Conservation (phyloP, 2,797 vertebrate genomes). For the Macropodus opercularis region DNA sequence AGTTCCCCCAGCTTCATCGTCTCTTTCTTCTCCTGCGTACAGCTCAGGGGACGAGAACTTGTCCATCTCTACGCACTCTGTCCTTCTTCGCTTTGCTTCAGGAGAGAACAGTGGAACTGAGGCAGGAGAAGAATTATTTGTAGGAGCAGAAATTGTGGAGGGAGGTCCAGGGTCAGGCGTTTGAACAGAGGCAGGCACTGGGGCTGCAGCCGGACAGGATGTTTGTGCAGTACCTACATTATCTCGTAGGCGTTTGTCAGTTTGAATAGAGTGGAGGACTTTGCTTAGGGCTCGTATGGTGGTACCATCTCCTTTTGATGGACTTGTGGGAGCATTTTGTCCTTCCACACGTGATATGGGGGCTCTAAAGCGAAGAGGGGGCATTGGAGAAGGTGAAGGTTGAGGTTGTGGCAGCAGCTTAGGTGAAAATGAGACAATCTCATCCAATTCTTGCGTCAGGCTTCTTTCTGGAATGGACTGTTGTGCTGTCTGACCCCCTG, state of each 20-base stretch:
- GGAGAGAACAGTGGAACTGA: constrained; percentile 51
- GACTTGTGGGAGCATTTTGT: constrained; percentile 14
- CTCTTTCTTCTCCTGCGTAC: constrained; percentile 44
- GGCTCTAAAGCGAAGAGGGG: constrained; percentile 67
- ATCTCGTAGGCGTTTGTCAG: constrained; percentile 47
- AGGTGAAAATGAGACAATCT: constrained; percentile 59
- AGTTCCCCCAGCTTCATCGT: constrained; percentile 17
- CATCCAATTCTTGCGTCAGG: constrained; percentile 74
- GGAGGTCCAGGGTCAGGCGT: background rate
- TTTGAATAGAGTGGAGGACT: constrained; percentile 80
- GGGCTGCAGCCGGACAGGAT: background rate
- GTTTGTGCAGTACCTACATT: constrained; percentile 12
- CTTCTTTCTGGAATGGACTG: constrained; percentile 36
- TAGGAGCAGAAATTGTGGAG: constrained; percentile 3
- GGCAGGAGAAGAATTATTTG: constrained; percentile 28
- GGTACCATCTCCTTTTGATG: constrained; percentile 10
- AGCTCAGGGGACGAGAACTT: constrained; percentile 75
- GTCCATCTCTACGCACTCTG: constrained; percentile 37
- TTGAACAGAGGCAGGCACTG: background rate
- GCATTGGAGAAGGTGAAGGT: constrained; percentile 32
- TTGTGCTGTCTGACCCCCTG: constrained; percentile 4
- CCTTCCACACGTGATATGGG: constrained; percentile 39
- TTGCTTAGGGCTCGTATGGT: constrained; percentile 69
- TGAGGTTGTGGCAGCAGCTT: constrained; percentile 16
- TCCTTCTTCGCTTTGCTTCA: constrained; percentile 71